A percentile compares a stretch with the other conserved stretches of the same genome.
These are phyloP conservation scores for Drosophila neotestacea DNA, from an alignment of 2,888 invertebrate species.

Conservation along the genomic window DNA sequence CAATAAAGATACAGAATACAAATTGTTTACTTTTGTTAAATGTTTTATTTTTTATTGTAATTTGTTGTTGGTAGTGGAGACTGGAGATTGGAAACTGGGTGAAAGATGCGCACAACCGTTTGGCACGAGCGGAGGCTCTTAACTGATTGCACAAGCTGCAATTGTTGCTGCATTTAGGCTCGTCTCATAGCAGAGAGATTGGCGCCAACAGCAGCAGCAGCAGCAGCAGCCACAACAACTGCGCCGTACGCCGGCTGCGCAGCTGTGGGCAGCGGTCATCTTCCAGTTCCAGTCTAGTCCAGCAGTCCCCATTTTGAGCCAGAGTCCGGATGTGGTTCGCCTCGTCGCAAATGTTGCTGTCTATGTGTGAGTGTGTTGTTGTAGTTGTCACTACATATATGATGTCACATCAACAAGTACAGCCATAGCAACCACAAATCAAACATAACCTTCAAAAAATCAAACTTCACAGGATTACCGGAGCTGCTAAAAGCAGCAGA, in stretches of 20 bases:
- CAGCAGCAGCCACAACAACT: constrained; percentile 22
- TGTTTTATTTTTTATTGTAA: constrained; percentile 4
- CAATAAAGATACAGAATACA: neutral
- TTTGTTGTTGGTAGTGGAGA: constrained; percentile 13
- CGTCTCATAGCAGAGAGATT: constrained; percentile 56
- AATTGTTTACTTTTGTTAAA: constrained; percentile 14
- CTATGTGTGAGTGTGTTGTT: constrained; percentile 4
- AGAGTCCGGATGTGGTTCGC: constrained; percentile 61
- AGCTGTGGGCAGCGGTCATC: constrained; percentile 44
- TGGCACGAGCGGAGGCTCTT: constrained; percentile 82
- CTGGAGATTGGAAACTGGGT: constrained; percentile 9
- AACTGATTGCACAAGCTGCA: constrained; percentile 79
- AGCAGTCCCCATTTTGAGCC: constrained; percentile 17
- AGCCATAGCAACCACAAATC: constrained; percentile 22
- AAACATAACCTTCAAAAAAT: constrained; percentile 32
- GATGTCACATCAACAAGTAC: constrained; percentile 10
- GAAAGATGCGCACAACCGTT: constrained; percentile 79
- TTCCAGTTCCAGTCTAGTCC: constrained; percentile 26
- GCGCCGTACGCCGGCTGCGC: constrained; percentile 10
- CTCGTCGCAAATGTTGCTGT: constrained; percentile 45
- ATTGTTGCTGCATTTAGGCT: constrained; percentile 80
- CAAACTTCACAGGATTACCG: constrained; percentile 9
- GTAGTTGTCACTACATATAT: constrained; percentile 25
- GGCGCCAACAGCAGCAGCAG: constrained; percentile 34
- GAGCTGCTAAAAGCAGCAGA: constrained; percentile 24